Evolutionary conservation across 2,113 vertebrate species (phyloP), one percentile per base, ranked within the genome.

Genomic region (Eublepharis macularius): DNA sequence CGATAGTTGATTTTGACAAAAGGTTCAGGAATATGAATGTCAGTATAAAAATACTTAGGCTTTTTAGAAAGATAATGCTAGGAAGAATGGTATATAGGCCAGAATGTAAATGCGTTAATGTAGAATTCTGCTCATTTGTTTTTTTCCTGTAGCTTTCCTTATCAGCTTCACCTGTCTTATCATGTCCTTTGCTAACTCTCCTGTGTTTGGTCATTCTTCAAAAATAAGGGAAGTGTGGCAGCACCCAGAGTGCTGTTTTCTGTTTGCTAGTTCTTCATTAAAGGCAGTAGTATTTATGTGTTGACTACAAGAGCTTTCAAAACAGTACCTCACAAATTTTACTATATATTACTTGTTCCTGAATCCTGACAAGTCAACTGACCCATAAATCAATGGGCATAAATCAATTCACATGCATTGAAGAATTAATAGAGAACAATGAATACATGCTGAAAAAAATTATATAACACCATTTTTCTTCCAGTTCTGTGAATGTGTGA

Each of bases 401-500:
- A 76, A 76, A 76, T 76, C 75, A 76, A 86, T 80, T 6, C 80
- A 69, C 9, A 41, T 69, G 21, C 26, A 47, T 5, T 54, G 26
- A 17, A 68, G 17, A 76, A 87, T 54, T 81, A 83, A 6, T 66
- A 77, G 1, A 47, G 24, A 75, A 63, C n/a, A 75, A 60, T 75
- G 57, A 86, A 86, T 19, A 70, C 32, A 10, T 7, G 65, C 51
- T 39, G 78, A 81, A 60, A 75, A 82, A 63, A 75, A 81, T 54
- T 1, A 0, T 12, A 21, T 19, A 43, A 9, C 2, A 84, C 87
- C 85, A 63, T 39, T 72, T 34, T 78, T 74, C 0, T 0, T 68
- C 81, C 86, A 90, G 63, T 85, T 17, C 69, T 88, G 9, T 89
- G 85, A 86, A 77, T 91, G 66, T 87, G 86, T 84, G 87, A 43